Base-by-base conservation (phyloP, 2,113 vertebrate species). In the Myotis lucifugus region DNA sequence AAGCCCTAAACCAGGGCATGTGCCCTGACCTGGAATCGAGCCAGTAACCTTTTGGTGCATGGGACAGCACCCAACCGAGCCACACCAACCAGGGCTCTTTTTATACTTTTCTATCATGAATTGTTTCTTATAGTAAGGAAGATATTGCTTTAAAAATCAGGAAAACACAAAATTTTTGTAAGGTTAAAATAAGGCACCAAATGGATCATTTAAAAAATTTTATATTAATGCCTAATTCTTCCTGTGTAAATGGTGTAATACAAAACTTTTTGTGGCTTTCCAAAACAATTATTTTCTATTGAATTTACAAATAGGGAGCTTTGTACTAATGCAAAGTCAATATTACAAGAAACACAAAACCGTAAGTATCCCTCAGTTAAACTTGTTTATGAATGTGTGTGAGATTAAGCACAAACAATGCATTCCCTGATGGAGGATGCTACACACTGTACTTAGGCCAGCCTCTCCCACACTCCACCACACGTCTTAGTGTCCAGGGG, bases 201-300 rank as follows among this genome's bases (percentile, higher is more conserved):
- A 67, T 34, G 27, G 46, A 19, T 95, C 74, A 93, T 42, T 48
- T 88, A 0, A 34, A 96, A 96, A 84, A 59, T 25, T 17, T 19
- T 82, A 61, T 4, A 93, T 32, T 73, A 94, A 94, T 78, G 19
- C 40, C 42, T n/a, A 91, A 72, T 29, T 74, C 50, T 85, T 94
- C n/a, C 67, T 11, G 69, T 66, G 14, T 94, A 88, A 90, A 95
- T 91, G 34, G 81, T 37, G 12, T 64, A 84, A 91, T 50, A 81
- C 59, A 95, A 56, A 91, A 95, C 76, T 74, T 27, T 72, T 0
- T 25, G 7, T 87, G 46, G 32, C 42, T 93, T 97, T 64, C 54
- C 72, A 88, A 93, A 95, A 85, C 48, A 85, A 48, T 69, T 77
- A 73, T 81, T 66, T 96, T 56, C 93, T 94, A 54, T 85, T 88